Evolutionary conservation across 2,888 invertebrate genomes (phyloP).

Genomic region (Spisula subtruncata): DNA sequence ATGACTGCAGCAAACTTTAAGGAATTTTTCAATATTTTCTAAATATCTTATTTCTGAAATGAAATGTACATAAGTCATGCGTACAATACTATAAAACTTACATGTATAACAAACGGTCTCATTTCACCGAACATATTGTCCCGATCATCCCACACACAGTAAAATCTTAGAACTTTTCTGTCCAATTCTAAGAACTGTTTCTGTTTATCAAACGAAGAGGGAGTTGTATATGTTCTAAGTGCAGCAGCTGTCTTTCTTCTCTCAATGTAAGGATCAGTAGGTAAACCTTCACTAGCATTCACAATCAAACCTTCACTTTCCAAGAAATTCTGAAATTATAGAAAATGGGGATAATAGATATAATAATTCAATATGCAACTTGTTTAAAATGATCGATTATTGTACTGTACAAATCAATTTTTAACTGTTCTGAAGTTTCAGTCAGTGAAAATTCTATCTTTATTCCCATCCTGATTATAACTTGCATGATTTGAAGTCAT

Average conservation of each 20-base stretch:
- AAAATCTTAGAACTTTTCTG: constrained; percentile 91
- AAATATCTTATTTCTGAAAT: not conserved
- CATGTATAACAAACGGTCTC: constrained; percentile 90
- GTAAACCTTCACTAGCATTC: constrained; percentile 91
- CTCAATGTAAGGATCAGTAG: constrained; percentile 91
- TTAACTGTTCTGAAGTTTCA: too few species aligned
- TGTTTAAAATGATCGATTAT: too few species aligned
- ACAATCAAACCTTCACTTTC: constrained; percentile 94
- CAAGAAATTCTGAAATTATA: constrained; percentile 91
- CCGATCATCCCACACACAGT: constrained; percentile 89
- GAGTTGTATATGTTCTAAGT: constrained; percentile 84
- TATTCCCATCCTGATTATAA: too few species aligned
- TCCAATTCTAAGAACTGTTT: constrained; percentile 93
- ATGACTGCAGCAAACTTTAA: too few species aligned
- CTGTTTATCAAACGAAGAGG: constrained; percentile 89
- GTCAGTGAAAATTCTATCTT: too few species aligned
- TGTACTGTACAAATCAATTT: too few species aligned
- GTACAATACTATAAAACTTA: constrained; percentile 74
- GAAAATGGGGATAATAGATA: too few species aligned
- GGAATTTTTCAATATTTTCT: too few species aligned
- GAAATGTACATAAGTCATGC: too few species aligned
- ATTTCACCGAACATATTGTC: constrained; percentile 88
- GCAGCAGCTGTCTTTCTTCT: constrained; percentile 83
- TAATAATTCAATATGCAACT: too few species aligned
- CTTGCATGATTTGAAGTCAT: too few species aligned